Evolutionary conservation across 2,888 invertebrate genomes (phyloP).

Genomic region (Hydrotaea cyrtoneurina): DNA sequence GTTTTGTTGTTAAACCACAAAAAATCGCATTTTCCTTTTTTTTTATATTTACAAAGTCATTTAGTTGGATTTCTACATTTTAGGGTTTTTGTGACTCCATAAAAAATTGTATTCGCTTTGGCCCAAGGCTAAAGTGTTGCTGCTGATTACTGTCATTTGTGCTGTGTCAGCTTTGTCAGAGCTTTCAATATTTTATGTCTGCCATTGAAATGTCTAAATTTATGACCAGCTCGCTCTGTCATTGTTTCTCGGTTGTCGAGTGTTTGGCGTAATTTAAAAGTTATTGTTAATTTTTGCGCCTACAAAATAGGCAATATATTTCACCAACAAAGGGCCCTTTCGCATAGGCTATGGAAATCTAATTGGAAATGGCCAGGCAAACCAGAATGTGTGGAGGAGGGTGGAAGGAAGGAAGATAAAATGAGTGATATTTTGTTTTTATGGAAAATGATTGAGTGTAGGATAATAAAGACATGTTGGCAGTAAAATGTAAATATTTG

Average conservation of each 20-base stretch:
- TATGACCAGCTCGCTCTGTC: background rate
- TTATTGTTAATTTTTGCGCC: slow-evolving; percentile 35
- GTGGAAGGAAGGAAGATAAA: background rate
- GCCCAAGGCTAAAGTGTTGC: slow-evolving; percentile 48
- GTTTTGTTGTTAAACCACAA: too few species aligned
- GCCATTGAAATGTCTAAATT: slow-evolving; percentile 9
- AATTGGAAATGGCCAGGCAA: background rate
- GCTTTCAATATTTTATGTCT: slow-evolving; percentile 15
- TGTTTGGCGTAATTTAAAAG: slow-evolving; percentile 6
- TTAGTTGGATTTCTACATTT: background rate
- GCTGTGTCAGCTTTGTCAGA: background rate
- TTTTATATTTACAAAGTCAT: background rate
- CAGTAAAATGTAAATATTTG: too few species aligned
- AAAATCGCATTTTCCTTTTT: background rate
- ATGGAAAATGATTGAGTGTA: too few species aligned
- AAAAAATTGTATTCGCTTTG: slow-evolving; percentile 35
- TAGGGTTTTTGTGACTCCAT: slow-evolving; percentile 15
- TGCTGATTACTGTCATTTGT: slow-evolving; percentile 47
- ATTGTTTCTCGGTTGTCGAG: background rate
- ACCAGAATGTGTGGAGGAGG: background rate
- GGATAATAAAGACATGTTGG: too few species aligned
- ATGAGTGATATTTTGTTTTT: background rate
- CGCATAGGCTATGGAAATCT: slow-evolving; percentile 12
- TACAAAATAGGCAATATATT: slow-evolving; percentile 34
- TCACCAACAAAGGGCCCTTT: slow-evolving; percentile 1